These are phyloP conservation scores for Aspiorhynchus laticeps DNA, from an alignment of 2,113 vertebrate genomes.

Conservation along the genomic window DNA sequence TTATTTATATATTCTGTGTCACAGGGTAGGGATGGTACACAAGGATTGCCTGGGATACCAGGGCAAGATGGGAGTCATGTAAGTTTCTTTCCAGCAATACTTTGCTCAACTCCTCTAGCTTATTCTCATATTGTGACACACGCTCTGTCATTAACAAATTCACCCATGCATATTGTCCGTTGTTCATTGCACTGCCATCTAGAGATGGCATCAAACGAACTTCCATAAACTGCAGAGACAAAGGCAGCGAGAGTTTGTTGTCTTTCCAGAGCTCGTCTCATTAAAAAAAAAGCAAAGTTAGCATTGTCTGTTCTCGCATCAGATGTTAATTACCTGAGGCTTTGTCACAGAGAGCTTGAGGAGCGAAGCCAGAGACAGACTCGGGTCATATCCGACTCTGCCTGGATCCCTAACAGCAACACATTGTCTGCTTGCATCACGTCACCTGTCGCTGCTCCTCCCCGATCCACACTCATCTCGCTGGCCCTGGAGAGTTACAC, in stretches of 20 bases:
- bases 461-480: conserved; percentile 65
- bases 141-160: not conserved
- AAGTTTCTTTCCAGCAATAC: conserved; percentile 54
- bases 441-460: conserved; percentile 63
- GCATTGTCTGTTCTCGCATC: conserved; percentile 36
- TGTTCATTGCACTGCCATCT: not conserved
- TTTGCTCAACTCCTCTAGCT: not conserved
- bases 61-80: conserved; percentile 73
- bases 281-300: conserved; percentile 55
- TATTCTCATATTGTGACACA: not conserved
- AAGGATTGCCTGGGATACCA: conserved; percentile 66
- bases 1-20: conserved; percentile 33
- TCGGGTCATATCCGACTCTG: conserved; percentile 51
- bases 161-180: not conserved
- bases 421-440: conserved; percentile 71
- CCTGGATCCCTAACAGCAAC: conserved; percentile 69
- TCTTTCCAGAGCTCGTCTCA: conserved; percentile 47
- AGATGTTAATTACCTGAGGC: conserved; percentile 51
- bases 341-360: conserved; percentile 37
- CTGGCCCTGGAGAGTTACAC: conserved; percentile 58
- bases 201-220: conserved; percentile 7
- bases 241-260: conserved; percentile 49
- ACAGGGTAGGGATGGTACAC: conserved; percentile 78
- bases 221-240: conserved; percentile 22
- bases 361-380: conserved; percentile 42